Conservation (phyloP, 1,140 invertebrate genomes). For the Polypedilum vanderplanki region DNA sequence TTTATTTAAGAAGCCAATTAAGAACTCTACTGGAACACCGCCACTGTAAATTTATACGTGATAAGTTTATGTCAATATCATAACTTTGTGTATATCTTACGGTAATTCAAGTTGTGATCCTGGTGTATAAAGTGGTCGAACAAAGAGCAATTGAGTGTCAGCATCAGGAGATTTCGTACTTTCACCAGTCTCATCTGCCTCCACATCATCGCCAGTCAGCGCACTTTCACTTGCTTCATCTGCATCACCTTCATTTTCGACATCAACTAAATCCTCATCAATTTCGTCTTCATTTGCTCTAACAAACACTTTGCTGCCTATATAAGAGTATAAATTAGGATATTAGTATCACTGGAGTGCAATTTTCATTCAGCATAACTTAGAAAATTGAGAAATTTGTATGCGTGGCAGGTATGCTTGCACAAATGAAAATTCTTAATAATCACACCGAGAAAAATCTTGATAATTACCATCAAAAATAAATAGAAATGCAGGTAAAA, state of each 20-base stretch:
- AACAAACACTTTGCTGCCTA: slow-evolving; percentile 53
- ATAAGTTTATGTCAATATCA: slow-evolving; percentile 33
- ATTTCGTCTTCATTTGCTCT: slow-evolving; percentile 67
- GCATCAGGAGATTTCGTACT: slow-evolving; percentile 80
- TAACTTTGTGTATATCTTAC: neutral
- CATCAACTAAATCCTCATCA: slow-evolving; percentile 68
- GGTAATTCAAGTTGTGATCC: slow-evolving; percentile 41
- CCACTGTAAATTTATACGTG: slow-evolving; percentile 71
- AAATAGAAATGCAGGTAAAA: slow-evolving; percentile 49
- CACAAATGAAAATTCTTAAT: slow-evolving; percentile 29
- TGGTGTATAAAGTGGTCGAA: slow-evolving; percentile 58
- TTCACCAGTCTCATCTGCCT: slow-evolving; percentile 60
- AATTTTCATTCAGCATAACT: slow-evolving; percentile 34
- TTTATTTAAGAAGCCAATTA: slow-evolving; percentile 95
- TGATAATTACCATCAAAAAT: slow-evolving; percentile 47
- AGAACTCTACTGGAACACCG: slow-evolving; percentile 85
- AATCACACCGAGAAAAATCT: slow-evolving; percentile 29
- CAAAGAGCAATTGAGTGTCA: slow-evolving; percentile 87
- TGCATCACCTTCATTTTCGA: slow-evolving; percentile 62
- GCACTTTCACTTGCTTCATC: slow-evolving; percentile 53
- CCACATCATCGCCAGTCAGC: slow-evolving; percentile 54
- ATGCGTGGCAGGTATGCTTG: slow-evolving; percentile 24
- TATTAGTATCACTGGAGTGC: slow-evolving; percentile 24
- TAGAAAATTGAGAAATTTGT: slow-evolving; percentile 30
- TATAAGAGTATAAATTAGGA: slow-evolving; percentile 21